phyloP scores from a whole-genome alignment of 2,113 vertebrate species.

The Burhinus bistriatus region DNA sequence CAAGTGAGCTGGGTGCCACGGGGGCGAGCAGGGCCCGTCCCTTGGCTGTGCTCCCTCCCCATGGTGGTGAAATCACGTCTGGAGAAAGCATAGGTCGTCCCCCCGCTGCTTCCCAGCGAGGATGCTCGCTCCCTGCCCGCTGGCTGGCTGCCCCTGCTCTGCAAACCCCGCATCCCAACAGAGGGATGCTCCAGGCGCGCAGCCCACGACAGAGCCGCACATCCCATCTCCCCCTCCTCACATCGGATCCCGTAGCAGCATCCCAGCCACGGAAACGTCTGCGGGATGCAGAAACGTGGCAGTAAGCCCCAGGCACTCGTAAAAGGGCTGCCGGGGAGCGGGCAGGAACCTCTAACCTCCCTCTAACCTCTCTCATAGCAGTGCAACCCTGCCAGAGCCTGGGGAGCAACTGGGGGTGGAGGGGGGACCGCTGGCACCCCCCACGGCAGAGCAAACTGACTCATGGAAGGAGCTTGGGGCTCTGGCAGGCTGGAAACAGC shows the following conservation, averaged over 20 bases:
- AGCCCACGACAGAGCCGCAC: background rate
- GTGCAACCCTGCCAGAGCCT: background rate
- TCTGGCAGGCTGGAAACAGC: background rate
- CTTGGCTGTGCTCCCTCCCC: conserved; percentile 36
- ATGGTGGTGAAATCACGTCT: conserved; percentile 55
- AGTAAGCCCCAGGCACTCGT: background rate
- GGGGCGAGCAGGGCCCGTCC: background rate
- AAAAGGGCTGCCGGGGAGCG: background rate
- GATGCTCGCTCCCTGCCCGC: background rate
- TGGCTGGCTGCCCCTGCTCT: background rate
- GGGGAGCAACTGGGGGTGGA: fast-evolving
- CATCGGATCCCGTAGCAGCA: background rate
- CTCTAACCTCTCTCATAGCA: background rate
- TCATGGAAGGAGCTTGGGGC: background rate
- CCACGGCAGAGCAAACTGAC: background rate
- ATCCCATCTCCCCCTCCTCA: background rate
- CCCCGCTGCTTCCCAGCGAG: background rate
- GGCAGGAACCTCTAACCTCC: background rate
- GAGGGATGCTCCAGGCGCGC: background rate
- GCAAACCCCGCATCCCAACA: background rate
- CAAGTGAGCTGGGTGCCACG: background rate
- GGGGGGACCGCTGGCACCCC: background rate
- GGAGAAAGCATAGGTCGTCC: conserved; percentile 8
- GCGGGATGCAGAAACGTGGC: background rate
- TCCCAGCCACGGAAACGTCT: background rate